Evolutionary conservation across 35 echinoderm and acorn worm genomes (phyloP).

Genomic region (Patiria miniata): DNA sequence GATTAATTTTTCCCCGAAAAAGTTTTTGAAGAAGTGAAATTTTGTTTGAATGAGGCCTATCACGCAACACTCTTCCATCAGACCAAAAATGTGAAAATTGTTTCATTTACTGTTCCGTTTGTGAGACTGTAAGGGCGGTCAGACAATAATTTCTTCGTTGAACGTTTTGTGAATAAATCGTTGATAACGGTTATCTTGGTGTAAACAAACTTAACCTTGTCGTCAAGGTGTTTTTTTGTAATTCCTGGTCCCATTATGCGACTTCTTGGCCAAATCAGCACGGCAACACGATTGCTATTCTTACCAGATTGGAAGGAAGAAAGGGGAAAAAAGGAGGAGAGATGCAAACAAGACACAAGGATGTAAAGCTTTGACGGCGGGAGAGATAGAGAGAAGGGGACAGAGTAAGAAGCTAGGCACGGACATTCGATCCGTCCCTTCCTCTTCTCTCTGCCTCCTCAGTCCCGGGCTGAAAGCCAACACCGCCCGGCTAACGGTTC

Average conservation of each 20-base stretch:
- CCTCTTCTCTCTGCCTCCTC: neutral
- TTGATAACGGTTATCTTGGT: too few species aligned
- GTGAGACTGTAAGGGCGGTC: too few species aligned
- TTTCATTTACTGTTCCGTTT: too few species aligned
- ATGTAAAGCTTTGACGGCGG: neutral
- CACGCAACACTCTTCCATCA: too few species aligned
- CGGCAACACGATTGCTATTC: slow-evolving; percentile 20
- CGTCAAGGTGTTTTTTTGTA: too few species aligned
- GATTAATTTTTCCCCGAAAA: too few species aligned
- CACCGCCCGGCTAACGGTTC: neutral
- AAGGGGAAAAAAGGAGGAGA: neutral
- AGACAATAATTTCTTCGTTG: too few species aligned
- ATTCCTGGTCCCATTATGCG: neutral
- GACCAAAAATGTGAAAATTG: too few species aligned
- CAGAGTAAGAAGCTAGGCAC: neutral
- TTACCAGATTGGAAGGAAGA: neutral
- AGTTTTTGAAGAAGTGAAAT: too few species aligned
- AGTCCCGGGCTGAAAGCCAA: neutral
- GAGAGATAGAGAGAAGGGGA: neutral
- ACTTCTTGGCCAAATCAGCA: slow-evolving; percentile 12
- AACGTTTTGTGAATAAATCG: too few species aligned
- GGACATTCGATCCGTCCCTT: neutral
- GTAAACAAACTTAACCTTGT: too few species aligned
- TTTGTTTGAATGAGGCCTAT: too few species aligned
- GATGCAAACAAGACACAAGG: neutral